Percentiles rank a stretch among this genome's conserved stretches.
phyloP scores from a whole-genome alignment of 1,140 invertebrate species.

The Pseudomyrmex gracilis region DNA sequence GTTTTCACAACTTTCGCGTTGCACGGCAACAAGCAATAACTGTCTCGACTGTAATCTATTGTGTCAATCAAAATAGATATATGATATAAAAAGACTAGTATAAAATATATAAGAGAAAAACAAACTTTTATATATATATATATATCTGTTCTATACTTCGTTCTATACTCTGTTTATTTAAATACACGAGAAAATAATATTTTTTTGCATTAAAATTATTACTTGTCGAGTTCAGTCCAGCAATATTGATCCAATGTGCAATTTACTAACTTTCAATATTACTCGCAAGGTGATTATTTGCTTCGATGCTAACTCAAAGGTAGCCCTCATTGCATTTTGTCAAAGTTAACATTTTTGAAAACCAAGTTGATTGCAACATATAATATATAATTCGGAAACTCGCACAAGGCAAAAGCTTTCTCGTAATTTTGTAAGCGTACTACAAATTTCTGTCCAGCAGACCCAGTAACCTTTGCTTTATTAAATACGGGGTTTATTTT shows the following conservation, averaged over 20 bases:
- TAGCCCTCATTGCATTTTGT: not conserved
- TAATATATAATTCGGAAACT: not conserved
- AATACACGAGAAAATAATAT: too few relatives aligned
- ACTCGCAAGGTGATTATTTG: not conserved
- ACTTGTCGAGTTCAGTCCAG: not conserved
- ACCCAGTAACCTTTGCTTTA: not conserved
- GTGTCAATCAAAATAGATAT: not conserved
- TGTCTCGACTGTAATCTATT: not conserved
- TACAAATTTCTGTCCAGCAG: not conserved
- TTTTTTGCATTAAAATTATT: not conserved
- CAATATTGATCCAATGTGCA: not conserved
- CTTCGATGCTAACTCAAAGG: slow-evolving; percentile 7
- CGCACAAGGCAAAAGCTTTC: not conserved
- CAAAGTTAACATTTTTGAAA: slow-evolving; percentile 26
- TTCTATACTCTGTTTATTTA: too few relatives aligned
- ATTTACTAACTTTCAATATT: slow-evolving; percentile 21
- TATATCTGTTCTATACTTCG: too few relatives aligned
- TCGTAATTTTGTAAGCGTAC: slow-evolving; percentile 14
- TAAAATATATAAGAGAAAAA: not conserved
- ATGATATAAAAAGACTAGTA: not conserved
- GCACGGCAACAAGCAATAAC: not conserved
- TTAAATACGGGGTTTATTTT: slow-evolving; percentile 23
- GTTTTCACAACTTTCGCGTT: slow-evolving; percentile 41
- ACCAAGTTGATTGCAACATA: not conserved
- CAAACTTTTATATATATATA: not conserved